Evolutionary conservation across 2,113 vertebrate genomes (phyloP).

Genomic region (Condylura cristata): DNA sequence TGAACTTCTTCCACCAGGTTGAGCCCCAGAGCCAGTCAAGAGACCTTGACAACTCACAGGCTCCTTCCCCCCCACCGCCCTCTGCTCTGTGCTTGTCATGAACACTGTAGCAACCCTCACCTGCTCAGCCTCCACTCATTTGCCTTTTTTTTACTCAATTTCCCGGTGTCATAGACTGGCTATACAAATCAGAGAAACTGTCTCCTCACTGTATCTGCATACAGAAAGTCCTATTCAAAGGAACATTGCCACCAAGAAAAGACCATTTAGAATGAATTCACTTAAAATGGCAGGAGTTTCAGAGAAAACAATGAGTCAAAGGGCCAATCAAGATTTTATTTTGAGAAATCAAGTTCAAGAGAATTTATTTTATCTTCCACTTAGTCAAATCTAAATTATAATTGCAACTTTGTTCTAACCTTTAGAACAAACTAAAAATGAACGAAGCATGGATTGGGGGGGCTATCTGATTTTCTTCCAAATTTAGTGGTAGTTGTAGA

Average conservation of each 20-base stretch:
- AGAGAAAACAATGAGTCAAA: background rate
- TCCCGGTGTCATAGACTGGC: background rate
- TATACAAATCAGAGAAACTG: background rate
- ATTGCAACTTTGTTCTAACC: background rate
- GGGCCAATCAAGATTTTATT: background rate
- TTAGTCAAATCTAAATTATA: background rate
- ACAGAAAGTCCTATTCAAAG: background rate
- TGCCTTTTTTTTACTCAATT: background rate
- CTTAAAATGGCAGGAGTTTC: background rate
- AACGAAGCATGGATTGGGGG: background rate
- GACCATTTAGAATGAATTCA: background rate
- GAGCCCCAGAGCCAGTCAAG: background rate
- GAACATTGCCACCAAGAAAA: background rate
- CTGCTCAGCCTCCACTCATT: background rate
- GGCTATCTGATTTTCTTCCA: background rate
- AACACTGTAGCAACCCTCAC: background rate
- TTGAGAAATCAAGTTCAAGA: conserved; percentile 34
- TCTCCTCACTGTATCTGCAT: background rate
- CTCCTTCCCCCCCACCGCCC: too few species aligned
- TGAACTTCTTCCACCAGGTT: background rate
- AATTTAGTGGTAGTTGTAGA: background rate
- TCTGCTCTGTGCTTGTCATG: background rate
- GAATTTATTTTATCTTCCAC: background rate
- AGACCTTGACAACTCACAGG: background rate
- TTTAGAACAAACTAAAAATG: background rate